Conservation (phyloP, 1,140 invertebrate species). For the Drosophila tsacasi region DNA sequence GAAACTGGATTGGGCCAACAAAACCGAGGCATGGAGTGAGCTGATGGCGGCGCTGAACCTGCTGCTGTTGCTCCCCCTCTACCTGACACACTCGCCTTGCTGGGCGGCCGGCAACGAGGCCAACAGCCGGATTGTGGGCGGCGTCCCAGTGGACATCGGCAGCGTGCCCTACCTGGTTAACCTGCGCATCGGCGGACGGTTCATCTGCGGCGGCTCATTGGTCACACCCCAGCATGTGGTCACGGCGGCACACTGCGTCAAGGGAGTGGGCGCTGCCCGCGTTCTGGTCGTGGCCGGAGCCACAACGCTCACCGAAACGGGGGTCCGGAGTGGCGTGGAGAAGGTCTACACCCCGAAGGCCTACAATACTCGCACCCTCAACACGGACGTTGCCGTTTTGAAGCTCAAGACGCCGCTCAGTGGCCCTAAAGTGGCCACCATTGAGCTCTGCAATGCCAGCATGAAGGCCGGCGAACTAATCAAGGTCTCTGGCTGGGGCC, state of each 20-base stretch:
- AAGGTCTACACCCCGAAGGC: constrained; percentile 68
- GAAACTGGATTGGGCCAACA: constrained; percentile 42
- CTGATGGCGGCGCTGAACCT: constrained; percentile 51
- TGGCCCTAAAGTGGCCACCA: constrained; percentile 63
- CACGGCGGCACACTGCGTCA: constrained; percentile 74
- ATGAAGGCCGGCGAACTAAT: constrained; percentile 62
- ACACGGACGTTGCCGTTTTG: constrained; percentile 69
- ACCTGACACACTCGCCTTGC: background rate
- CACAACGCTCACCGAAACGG: constrained; percentile 51
- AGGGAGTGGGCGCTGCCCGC: constrained; percentile 55
- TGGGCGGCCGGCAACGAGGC: constrained; percentile 40
- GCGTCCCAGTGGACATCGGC: constrained; percentile 54
- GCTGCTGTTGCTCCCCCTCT: constrained; percentile 1
- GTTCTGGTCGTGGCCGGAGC: constrained; percentile 62
- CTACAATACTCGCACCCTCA: constrained; percentile 63
- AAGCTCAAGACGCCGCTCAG: constrained; percentile 58
- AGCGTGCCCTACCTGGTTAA: constrained; percentile 71
- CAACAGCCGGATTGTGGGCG: constrained; percentile 71
- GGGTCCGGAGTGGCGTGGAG: constrained; percentile 45
- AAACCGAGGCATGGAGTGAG: constrained; percentile 43
- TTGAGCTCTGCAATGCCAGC: constrained; percentile 60
- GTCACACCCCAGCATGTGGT: constrained; percentile 64
- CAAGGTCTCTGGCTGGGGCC: constrained; percentile 74
- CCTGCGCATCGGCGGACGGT: constrained; percentile 53
- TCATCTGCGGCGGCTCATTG: constrained; percentile 69